A percentile compares a stretch with the other conserved stretches of the same genome.
Evolutionary conservation across 2,113 vertebrate genomes (phyloP).

Genomic region (Hippopotamus amphibius): DNA sequence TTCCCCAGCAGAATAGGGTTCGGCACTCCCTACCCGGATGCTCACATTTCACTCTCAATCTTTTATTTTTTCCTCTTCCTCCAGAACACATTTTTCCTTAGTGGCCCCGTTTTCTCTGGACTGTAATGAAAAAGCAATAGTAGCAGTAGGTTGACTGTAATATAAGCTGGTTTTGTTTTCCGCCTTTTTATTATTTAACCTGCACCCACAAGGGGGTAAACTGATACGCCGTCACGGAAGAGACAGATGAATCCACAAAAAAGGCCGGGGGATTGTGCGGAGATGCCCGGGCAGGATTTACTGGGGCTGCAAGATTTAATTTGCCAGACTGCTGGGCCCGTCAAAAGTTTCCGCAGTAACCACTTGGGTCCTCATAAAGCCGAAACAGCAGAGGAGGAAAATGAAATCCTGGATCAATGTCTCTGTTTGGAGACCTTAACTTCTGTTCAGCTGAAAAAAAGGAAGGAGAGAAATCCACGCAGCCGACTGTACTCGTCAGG

Average conservation of each 20-base stretch:
- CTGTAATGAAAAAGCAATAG: not conserved
- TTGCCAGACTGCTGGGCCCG: constrained; percentile 70
- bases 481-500: not conserved
- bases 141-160: not conserved
- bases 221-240: not conserved
- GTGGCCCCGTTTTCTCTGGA: not conserved
- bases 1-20: accelerated
- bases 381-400: constrained; percentile 48
- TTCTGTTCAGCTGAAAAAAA: not conserved
- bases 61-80: not conserved
- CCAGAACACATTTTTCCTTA: not conserved
- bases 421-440: constrained; percentile 68
- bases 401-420: constrained; percentile 74
- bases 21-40: accelerated
- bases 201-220: not conserved
- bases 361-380: constrained; percentile 56
- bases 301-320: constrained; percentile 61
- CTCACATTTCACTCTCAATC: accelerated
- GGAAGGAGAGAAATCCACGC: not conserved
- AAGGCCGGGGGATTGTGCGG: not conserved
- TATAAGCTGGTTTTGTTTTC: constrained; percentile 42
- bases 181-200: constrained; percentile 66
- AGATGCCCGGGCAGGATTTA: constrained; percentile 59
- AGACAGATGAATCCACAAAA: not conserved
- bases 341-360: constrained; percentile 44